These are phyloP conservation scores for Molossus alvarezi DNA, from an alignment of 2,797 vertebrate genomes.

Conservation along the genomic window DNA sequence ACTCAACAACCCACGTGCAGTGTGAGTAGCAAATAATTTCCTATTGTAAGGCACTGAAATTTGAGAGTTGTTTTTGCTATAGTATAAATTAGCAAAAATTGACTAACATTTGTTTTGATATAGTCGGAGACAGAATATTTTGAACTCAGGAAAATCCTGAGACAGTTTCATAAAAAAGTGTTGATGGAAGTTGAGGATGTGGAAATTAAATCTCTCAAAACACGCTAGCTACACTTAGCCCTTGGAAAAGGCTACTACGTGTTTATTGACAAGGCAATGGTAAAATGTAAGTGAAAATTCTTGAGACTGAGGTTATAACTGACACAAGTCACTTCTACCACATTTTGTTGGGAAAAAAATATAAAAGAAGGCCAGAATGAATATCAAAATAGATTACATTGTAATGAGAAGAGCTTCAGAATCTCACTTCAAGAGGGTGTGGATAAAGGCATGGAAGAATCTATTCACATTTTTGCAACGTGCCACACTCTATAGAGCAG, in stretches of 20 bases:
- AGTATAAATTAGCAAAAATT: not conserved
- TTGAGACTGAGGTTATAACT: not conserved
- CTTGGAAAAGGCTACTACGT: not conserved
- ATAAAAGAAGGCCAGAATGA: not conserved
- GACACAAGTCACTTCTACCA: not conserved
- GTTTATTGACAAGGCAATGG: not conserved
- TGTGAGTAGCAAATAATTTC: not conserved
- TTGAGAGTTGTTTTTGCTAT: not conserved
- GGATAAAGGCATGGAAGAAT: not conserved
- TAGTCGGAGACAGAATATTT: not conserved
- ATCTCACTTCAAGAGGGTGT: not conserved
- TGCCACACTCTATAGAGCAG: not conserved
- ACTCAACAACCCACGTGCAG: not conserved
- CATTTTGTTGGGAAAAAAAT: not conserved
- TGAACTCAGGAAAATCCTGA: not conserved
- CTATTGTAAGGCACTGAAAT: not conserved
- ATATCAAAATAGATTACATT: not conserved
- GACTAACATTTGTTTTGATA: not conserved
- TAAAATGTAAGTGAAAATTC: not conserved
- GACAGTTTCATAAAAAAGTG: not conserved
- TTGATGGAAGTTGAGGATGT: not conserved
- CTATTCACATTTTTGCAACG: not conserved
- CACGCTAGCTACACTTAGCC: not conserved
- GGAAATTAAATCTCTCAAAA: conserved; percentile 25
- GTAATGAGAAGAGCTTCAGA: not conserved